These are phyloP conservation scores for Cyprinodon tularosa DNA, from an alignment of 2,113 vertebrate species.

Conservation along the genomic window DNA sequence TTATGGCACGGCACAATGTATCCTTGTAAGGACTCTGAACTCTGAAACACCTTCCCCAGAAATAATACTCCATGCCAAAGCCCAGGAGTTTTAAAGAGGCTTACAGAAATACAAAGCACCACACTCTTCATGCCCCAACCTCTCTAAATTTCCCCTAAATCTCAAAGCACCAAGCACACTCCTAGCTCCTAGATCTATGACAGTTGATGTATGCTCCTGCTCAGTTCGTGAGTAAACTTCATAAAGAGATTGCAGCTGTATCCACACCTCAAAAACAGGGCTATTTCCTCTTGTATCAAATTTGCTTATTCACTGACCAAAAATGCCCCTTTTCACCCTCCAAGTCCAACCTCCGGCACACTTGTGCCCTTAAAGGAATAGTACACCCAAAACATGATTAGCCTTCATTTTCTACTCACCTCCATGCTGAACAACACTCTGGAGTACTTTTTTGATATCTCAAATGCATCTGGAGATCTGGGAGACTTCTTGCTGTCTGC, in stretches of 20 bases:
- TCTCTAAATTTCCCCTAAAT: slow-evolving; percentile 11
- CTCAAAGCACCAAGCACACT: slow-evolving; percentile 64
- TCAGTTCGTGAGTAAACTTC: slow-evolving; percentile 57
- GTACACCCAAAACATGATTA: no score
- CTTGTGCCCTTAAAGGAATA: slow-evolving; percentile 55
- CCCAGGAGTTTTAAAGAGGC: slow-evolving; percentile 38
- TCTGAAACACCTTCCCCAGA: slow-evolving; percentile 32
- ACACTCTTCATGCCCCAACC: slow-evolving; percentile 40
- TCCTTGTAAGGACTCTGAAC: slow-evolving; percentile 20
- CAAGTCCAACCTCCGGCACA: slow-evolving; percentile 31
- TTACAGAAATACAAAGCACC: slow-evolving; percentile 43
- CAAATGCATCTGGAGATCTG: no score
- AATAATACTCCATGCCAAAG: slow-evolving; percentile 39
- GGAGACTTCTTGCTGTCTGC: no score
- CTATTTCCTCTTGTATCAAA: slow-evolving; percentile 39
- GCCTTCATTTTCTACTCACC: no score
- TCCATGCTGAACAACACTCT: no score
- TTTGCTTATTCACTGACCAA: slow-evolving; percentile 22
- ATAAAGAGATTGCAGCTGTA: slow-evolving; percentile 51
- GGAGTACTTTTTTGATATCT: no score
- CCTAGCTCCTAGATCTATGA: slow-evolving; percentile 61
- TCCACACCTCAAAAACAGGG: slow-evolving; percentile 23
- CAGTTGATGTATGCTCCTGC: slow-evolving; percentile 57
- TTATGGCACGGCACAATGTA: slow-evolving; percentile 24
- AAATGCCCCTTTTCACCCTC: slow-evolving; percentile 18